Base-by-base conservation (phyloP, 2,113 vertebrate species). In the Setophaga kirtlandii region DNA sequence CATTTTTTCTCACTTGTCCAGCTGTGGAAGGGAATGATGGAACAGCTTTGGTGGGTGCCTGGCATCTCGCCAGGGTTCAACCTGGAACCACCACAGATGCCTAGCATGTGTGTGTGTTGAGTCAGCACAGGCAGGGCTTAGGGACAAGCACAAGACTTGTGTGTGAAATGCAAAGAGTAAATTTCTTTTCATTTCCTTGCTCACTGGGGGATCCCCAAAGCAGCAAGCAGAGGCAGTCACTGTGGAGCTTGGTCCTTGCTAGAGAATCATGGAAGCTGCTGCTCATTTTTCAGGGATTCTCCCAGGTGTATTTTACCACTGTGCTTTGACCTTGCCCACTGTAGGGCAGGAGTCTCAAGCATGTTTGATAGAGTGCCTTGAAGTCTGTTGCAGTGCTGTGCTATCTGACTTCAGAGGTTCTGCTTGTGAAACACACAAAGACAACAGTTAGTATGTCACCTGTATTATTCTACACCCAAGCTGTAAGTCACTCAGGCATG, bases 301-400 rank as follows among this genome's bases (percentile, higher is more conserved):
- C 8, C 3, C 12, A 55, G 55, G 12, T 4, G 5, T 23, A 37
- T 55, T 65, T 60, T 52, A 44, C 8, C 28, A 4, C 60, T 60
- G 33, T 68, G 53, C 47, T 82, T 88, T 73, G 42, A 44, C 35
- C 25, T 69, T 82, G 69, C 49, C 53, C 31, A 25, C 17, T 9
- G 3, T 14, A 63, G n/a, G 27, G 27, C 24, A 53, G 59, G 17
- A 52, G 52, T 77, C 33, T 44, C 22, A 10, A 22, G 22, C 27
- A 3, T 4, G 14, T 81, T 85, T 0, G 1, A 5, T 28, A 47
- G 37, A 22, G 30, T 67, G 10, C 15, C 17, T n/a, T 19, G 10
- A 33, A 65, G 35, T 69, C 56, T 79, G 0, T 55, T 62, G 41
- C 12, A 80, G 33, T 37, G 33, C 47, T 78, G 3, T 50, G 55